phyloP scores from a whole-genome alignment of 2,797 vertebrate species.

The Neoniphon sammara region DNA sequence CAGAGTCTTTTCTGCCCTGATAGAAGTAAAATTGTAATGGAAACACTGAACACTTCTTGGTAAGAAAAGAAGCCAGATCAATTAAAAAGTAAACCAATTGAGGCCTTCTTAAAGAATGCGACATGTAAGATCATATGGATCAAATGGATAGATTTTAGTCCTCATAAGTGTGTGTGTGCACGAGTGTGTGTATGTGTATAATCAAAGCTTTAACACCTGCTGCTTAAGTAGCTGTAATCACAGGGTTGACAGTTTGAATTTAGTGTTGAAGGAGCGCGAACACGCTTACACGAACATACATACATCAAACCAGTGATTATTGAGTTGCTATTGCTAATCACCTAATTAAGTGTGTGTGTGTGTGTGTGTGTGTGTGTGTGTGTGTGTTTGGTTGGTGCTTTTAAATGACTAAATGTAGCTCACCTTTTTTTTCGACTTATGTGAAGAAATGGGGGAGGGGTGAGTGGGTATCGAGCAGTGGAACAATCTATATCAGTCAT shows the following conservation, averaged over 20 bases:
- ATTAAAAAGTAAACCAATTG: too few relatives aligned
- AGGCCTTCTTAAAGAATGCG: too few relatives aligned
- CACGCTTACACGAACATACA: constrained; percentile 7
- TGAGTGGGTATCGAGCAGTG: constrained; percentile 58
- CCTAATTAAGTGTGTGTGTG: background rate
- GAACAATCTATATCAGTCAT: constrained; percentile 80
- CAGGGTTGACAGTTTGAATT: constrained; percentile 6
- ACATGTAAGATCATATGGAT: too few relatives aligned
- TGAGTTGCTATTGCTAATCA: background rate
- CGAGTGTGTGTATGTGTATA: background rate
- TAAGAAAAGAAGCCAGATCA: too few relatives aligned
- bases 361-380: background rate
- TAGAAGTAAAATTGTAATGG: too few relatives aligned
- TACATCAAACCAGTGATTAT: background rate
- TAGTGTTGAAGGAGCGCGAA: background rate
- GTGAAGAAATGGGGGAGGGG: constrained; percentile 18
- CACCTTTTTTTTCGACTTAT: constrained; percentile 39
- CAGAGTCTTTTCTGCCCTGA: too few relatives aligned
- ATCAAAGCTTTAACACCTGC: constrained; percentile 40
- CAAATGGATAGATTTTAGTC: background rate
- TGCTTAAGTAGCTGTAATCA: constrained; percentile 28
- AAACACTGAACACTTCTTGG: too few relatives aligned
- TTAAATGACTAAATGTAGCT: constrained; percentile 48
- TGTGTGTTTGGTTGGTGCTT: constrained; percentile 36
- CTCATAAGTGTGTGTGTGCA: background rate